These are phyloP conservation scores for Falco peregrinus DNA, from an alignment of 2,797 vertebrate genomes.

Conservation along the genomic window DNA sequence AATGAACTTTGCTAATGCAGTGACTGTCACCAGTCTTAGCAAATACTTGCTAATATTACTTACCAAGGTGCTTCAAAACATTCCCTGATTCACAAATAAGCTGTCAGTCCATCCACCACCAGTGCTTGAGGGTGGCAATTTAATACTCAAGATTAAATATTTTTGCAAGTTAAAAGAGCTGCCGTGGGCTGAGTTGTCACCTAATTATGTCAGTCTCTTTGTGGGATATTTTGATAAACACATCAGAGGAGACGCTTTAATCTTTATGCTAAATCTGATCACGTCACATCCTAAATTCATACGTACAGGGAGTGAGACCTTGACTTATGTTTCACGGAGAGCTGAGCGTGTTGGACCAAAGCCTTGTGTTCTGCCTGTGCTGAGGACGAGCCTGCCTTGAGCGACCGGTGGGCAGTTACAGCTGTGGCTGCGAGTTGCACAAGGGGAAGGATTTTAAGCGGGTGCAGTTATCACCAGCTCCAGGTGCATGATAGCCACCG, in stretches of 20 bases:
- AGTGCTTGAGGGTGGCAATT: background rate
- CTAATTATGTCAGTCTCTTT: slow-evolving; percentile 64
- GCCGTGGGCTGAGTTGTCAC: slow-evolving; percentile 67
- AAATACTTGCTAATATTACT: background rate
- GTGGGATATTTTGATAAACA: slow-evolving; percentile 57
- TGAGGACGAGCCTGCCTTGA: background rate
- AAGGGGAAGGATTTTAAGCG: background rate
- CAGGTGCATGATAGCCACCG: rapidly evolving
- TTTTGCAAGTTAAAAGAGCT: slow-evolving; percentile 59
- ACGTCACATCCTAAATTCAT: background rate
- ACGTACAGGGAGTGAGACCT: background rate
- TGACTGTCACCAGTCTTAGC: background rate
- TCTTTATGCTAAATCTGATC: slow-evolving; percentile 19
- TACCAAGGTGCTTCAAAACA: background rate
- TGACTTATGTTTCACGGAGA: background rate
- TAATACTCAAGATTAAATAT: slow-evolving; percentile 53
- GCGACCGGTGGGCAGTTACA: background rate
- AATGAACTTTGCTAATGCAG: background rate
- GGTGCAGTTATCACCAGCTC: background rate
- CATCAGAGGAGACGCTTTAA: slow-evolving; percentile 10
- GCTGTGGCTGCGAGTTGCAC: background rate
- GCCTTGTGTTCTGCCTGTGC: background rate
- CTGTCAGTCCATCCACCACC: background rate
- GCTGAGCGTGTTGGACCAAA: background rate
- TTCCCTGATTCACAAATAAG: background rate